A percentile compares a stretch with the other conserved stretches of the same genome.
Conservation (phyloP, 2,113 vertebrate genomes). For the Tricholaema leucomelas region DNA sequence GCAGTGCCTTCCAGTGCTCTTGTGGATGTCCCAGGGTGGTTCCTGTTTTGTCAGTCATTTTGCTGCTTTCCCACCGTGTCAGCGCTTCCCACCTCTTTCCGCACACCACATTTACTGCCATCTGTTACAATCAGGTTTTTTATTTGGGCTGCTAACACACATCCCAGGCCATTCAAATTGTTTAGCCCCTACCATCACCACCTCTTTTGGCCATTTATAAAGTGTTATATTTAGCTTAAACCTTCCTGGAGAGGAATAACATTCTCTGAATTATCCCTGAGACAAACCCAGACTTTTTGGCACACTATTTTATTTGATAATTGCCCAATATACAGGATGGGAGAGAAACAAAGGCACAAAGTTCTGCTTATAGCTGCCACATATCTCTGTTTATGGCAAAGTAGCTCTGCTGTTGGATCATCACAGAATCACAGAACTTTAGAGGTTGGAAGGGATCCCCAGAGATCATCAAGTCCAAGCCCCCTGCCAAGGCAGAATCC, state of each 20-base stretch:
- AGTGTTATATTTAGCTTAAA: neutral
- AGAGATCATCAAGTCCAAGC: too few relatives aligned
- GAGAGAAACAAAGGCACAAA: neutral
- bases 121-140: conserved; percentile 18
- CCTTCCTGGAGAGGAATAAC: neutral
- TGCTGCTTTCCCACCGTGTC: neutral
- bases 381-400: neutral
- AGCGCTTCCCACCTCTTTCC: conserved; percentile 15
- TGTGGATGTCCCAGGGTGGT: neutral
- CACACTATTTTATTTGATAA: neutral
- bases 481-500: too few relatives aligned
- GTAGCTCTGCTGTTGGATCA: neutral
- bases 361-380: neutral
- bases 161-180: neutral
- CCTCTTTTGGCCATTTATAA: neutral
- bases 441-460: too few relatives aligned
- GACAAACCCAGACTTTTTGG: neutral
- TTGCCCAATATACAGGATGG: neutral
- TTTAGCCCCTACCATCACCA: neutral
- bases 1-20: neutral
- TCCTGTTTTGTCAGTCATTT: conserved; percentile 46
- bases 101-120: neutral
- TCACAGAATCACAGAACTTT: too few relatives aligned
- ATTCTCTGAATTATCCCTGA: neutral
- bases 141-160: neutral